Base-by-base conservation (phyloP, 2,888 invertebrate species). In the Eucriotettix oculatus region DNA sequence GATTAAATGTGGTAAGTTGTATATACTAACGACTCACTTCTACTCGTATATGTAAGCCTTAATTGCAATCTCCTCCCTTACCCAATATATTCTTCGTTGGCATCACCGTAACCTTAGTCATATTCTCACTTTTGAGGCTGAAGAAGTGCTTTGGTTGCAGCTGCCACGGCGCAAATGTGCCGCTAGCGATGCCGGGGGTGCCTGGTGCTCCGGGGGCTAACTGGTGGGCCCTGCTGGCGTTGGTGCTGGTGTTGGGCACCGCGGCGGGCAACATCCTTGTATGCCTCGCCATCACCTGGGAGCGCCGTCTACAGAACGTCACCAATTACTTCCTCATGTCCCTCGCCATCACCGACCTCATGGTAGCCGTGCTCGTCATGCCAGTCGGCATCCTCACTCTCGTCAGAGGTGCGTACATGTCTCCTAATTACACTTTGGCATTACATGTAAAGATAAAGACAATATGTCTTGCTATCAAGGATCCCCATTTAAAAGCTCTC, bases 281-380 rank as follows among this genome's bases (percentile, higher is more conserved):
- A 56, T 96, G 95, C 69, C 74, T 95, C 67, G 96, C 97, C 40
- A 94, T 97, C 68, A 85, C 87, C 65, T 84, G 90, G 82, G 96
- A 97, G 72, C 82, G 90, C 60, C 80, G 94, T 16, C 77, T 97
- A 63, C 96, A 97, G 75, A 97, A 94, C 78, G 93, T 95, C 62
- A 97, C 96, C 69, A 97, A 97, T 75, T 96, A 95, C 74, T 97
- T 97, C 72, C 79, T 97, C 69, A 89, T 96, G 85, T 96, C 95
- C 9, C 75, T 97, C 71, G 95, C 96, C 59, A 87, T 96, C 66
- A 96, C 96, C 14, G 97, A 97, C 75, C 80, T 96, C 57, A 85
- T 97, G 78, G 95, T 97, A 1, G 94, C 94, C 54, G 81, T 94
- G 40, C 77, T 96, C 66, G 97, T 97, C 65, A 97, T 97, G 97